Percentiles rank a stretch among this genome's conserved stretches.
These are phyloP conservation scores for Sinopyrophorus schimmeli DNA, from an alignment of 2,888 invertebrate genomes.

Conservation along the genomic window DNA sequence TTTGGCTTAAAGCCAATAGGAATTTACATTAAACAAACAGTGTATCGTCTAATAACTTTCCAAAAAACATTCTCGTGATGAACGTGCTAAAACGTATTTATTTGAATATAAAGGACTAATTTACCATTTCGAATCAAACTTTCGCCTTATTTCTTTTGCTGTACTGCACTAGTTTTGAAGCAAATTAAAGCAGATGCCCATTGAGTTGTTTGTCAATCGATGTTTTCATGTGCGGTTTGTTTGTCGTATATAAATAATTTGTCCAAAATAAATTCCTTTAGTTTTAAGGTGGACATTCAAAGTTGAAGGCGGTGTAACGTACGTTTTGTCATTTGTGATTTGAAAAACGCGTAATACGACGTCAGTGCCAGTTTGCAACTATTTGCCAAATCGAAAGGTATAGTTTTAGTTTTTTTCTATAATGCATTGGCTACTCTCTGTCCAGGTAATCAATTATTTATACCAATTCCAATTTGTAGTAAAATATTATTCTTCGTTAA, in stretches of 20 bases:
- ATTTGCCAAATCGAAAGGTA: conserved; percentile 14
- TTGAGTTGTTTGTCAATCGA: conserved; percentile 16
- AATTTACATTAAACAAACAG: conserved; percentile 50
- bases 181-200: neutral
- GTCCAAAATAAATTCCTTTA: conserved; percentile 24
- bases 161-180: no score
- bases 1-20: conserved; percentile 61
- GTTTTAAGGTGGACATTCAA: conserved; percentile 20
- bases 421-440: conserved; percentile 12
- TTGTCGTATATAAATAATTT: conserved; percentile 27
- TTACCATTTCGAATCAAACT: no score
- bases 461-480: no score
- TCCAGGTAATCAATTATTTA: conserved; percentile 12
- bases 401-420: conserved; percentile 13
- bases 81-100: no score
- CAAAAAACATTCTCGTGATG: no score
- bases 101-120: no score
- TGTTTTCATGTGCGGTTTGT: conserved; percentile 17
- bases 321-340: conserved; percentile 14
- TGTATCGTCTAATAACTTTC: conserved; percentile 3
- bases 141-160: no score
- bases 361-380: conserved; percentile 13
- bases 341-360: conserved; percentile 9
- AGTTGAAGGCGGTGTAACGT: conserved; percentile 15
- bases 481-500: no score